Evolutionary conservation across 2,113 vertebrate species (phyloP), one percentile per base, ranked within the genome.

Genomic region (Gorsachius goisagi): DNA sequence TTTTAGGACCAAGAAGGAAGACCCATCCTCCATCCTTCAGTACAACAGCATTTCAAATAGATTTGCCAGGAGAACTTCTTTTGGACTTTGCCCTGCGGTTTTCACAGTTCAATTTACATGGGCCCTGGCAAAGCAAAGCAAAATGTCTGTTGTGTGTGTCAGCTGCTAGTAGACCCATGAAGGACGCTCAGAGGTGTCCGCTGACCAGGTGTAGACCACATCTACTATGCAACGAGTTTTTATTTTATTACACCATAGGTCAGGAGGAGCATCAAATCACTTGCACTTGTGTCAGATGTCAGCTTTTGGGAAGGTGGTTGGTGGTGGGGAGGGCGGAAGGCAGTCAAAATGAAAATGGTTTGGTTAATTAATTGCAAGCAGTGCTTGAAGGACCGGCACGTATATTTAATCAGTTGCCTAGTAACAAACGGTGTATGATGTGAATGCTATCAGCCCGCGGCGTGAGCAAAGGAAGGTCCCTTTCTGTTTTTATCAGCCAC

Each of bases 351-450:
- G 97, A 98, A 98, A 98, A 98, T 96, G 98, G 96, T 97, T 98
- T 97, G 95, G 97, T 98, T 98, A 98, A 98, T 98, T 98, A 98
- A 98, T 98, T 97, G 98, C 92, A 92, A 98, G 97, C 97, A 93
- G 76, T 97, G 98, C 97, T 98, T 98, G 97, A 98, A 98, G 98
- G 97, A 97, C 98, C 97, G 23, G 97, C 98, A 97, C 96, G 87
- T 97, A 98, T 98, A 98, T 98, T 98, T 98, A 98, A 98, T 98
- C 98, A 98, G 98, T 98, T 98, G 98, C 98, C 98, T 98, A 98
- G 98, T 98, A 98, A 98, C 98, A 96, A 97, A 97, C 96, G 84
- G 97, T 63, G 91, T 97, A 92, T 91, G 97, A 98, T 97, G 97
- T 95, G 98, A 97, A 98, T 98, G 97, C 86, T 97, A 98, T 98